Percentiles rank a stretch among this genome's conserved stretches.
These are phyloP conservation scores for Rhinolophus sinicus DNA, from an alignment of 2,113 vertebrate species.

Conservation along the genomic window DNA sequence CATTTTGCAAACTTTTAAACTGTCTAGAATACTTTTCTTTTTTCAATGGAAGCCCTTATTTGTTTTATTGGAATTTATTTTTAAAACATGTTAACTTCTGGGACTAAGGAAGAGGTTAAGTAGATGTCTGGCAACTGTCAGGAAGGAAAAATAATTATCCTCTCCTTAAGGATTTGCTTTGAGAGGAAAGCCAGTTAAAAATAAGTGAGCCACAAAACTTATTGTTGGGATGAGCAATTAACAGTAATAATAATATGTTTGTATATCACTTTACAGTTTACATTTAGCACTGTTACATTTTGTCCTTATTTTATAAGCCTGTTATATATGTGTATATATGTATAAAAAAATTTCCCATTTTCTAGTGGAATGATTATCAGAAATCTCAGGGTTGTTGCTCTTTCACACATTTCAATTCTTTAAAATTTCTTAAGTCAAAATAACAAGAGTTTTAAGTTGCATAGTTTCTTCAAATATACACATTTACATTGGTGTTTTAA, in stretches of 20 bases:
- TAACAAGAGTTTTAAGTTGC: conserved; percentile 41
- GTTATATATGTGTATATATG: not conserved
- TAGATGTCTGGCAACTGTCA: not conserved
- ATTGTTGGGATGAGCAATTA: not conserved
- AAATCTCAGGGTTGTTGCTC: not conserved
- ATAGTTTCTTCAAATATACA: conserved; percentile 7
- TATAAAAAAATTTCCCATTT: conserved; percentile 6
- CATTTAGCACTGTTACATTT: not conserved
- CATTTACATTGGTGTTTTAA: not conserved
- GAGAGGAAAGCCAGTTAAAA: conserved; percentile 25
- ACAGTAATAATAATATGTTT: not conserved
- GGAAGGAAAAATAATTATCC: conserved; percentile 51
- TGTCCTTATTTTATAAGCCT: conserved; percentile 20
- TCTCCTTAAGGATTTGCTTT: conserved; percentile 16
- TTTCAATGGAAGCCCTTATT: not conserved
- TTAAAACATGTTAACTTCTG: not conserved
- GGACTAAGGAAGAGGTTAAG: not conserved
- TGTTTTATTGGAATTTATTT: not conserved
- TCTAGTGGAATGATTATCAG: not conserved
- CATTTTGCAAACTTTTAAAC: conserved; percentile 33
- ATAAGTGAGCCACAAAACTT: not conserved
- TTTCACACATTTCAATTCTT: not conserved
- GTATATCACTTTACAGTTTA: not conserved
- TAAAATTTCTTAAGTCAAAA: conserved; percentile 1
- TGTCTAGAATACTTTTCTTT: not conserved